Conservation (phyloP, 2,113 vertebrate species). For the Rhinopomastus cyanomelas region DNA sequence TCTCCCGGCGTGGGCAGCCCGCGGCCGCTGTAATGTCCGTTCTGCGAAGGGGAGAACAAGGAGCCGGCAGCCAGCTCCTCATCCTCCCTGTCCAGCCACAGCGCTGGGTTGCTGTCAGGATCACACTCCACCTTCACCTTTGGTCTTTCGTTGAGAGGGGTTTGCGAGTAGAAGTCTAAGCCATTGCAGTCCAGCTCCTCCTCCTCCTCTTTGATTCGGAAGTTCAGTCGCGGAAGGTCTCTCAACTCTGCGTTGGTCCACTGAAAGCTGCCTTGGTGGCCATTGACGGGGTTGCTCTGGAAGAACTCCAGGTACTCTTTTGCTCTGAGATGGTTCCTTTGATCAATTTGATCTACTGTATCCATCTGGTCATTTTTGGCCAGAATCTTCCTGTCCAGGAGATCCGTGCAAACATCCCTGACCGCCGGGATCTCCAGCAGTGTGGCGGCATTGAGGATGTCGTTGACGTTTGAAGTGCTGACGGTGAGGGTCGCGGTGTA, state of each 20-base stretch:
- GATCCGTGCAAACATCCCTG: slow-evolving; percentile 93
- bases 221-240: slow-evolving; percentile 70
- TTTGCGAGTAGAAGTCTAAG: slow-evolving; percentile 75
- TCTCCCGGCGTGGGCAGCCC: slow-evolving; percentile 69
- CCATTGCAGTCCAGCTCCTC: slow-evolving; percentile 81
- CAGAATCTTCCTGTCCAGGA: slow-evolving; percentile 97
- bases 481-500: slow-evolving; percentile 97
- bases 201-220: slow-evolving; percentile 83
- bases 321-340: slow-evolving; percentile 89
- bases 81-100: slow-evolving; percentile 76
- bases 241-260: slow-evolving; percentile 76
- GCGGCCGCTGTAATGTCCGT: slow-evolving; percentile 79
- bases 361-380: slow-evolving; percentile 77
- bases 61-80: slow-evolving; percentile 66
- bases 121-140: slow-evolving; percentile 68
- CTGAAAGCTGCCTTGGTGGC: slow-evolving; percentile 72
- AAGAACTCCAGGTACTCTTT: slow-evolving; percentile 98
- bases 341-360: slow-evolving; percentile 80
- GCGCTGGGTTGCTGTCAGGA: slow-evolving; percentile 68
- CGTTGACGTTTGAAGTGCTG: slow-evolving; percentile 90
- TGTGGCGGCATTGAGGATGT: slow-evolving; percentile 91
- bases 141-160: slow-evolving; percentile 71
- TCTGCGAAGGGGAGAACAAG: slow-evolving; percentile 84
- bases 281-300: slow-evolving; percentile 87
- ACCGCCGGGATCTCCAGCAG: slow-evolving; percentile 95